Percentiles rank a stretch among this genome's conserved stretches.
phyloP scores from a whole-genome alignment of 2,113 vertebrate genomes.

The Otolemur garnettii region DNA sequence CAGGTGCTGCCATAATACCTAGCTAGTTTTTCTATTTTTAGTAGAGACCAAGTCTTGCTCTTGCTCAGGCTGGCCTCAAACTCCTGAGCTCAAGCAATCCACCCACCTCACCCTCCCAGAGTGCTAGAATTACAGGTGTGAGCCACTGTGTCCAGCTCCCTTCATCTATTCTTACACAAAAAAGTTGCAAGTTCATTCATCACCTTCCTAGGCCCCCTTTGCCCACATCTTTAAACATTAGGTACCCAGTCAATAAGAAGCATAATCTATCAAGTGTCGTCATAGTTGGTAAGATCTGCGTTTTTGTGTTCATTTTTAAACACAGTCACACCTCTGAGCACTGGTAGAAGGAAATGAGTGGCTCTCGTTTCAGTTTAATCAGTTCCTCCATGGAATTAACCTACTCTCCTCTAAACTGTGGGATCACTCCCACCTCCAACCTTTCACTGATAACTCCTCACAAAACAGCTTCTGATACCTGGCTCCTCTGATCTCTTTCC shows the following conservation, averaged over 20 bases:
- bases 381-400: background rate
- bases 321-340: background rate
- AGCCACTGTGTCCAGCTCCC: background rate
- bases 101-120: too few species aligned
- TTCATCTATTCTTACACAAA: background rate
- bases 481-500: background rate
- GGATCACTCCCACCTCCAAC: background rate
- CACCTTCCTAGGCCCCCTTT: background rate
- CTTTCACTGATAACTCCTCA: background rate
- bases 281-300: background rate
- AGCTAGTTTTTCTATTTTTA: too few species aligned
- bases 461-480: background rate
- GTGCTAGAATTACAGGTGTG: too few species aligned
- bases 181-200: background rate
- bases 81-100: too few species aligned
- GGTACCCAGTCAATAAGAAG: background rate
- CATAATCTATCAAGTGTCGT: background rate
- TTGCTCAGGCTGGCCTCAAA: too few species aligned
- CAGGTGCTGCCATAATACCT: too few species aligned
- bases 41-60: too few species aligned
- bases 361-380: background rate
- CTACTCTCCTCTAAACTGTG: background rate
- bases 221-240: background rate
- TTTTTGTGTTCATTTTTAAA: background rate
- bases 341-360: background rate